Evolutionary conservation across 2,888 invertebrate species (phyloP), one percentile per base, ranked within the genome.

Genomic region (Caenorhabditis imperialis): DNA sequence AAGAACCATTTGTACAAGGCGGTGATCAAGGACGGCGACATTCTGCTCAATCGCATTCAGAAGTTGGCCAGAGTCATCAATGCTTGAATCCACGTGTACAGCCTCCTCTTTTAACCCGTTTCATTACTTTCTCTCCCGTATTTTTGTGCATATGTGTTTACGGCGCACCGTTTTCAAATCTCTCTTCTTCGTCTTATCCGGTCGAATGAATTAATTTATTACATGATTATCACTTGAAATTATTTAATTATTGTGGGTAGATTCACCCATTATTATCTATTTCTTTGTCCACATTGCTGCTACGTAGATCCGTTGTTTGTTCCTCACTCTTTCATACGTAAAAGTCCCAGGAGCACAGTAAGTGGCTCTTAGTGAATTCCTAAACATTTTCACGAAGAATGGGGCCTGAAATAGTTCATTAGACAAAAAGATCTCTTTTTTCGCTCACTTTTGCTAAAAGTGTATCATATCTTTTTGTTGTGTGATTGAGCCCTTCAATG

Each of bases 61-160:
- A 99, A 99, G 90, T 91, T 99, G 70, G 97, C 97, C 84, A 93
- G 98, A 89, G 98, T 99, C 84, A 99, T 99, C 89, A 99, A 99
- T 91, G 98, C 98, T 54, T 91, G 81, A 89, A 25, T 7, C 12
- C 6, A 55, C 57, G 57, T 67, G 65, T 58, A 51, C 51, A 50
- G 55, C 55, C 37, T 55, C 50, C 16, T 18, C 35, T 63, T 71
- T 72, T 51, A 57, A 35, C 55, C 47, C 20, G 25, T 60, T 65
- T 57, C 20, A 40, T 25, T 40, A 22, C 25, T 14, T 48, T 33
- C 58, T 60, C 48, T 42, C 62, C 40, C 45, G 35, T 50, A 54
- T 67, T 65, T 73, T 65, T 60, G 63, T 72, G 72, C 62, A 72
- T 63, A 73, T 60, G 51, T 54, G 40, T 50, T 54, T 61, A 50